Evolutionary conservation across 1,140 invertebrate genomes (phyloP), one percentile per base, ranked within the genome.

Genomic region (Leptinotarsa defecta): DNA sequence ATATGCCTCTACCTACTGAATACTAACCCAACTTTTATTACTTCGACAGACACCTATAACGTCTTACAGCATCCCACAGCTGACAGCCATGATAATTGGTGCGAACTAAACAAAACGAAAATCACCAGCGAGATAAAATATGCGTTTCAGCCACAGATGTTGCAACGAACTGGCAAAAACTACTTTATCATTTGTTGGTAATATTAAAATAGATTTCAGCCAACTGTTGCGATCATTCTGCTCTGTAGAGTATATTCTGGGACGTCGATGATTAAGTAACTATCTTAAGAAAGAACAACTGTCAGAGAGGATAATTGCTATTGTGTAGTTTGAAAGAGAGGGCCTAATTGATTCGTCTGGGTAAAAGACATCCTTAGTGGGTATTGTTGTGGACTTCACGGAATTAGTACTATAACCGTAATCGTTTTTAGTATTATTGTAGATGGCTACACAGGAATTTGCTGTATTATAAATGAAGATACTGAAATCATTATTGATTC

Each of bases 51-150:
- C 75, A 76, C 48, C 65, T 68, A 76, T 65, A 76, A 76, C 75
- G 63, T 76, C 75, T 73, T 73, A 68, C 68, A 49, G 48, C 78
- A 72, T 74, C 75, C 64, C 48, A 62, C 78, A 77, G 78, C 78
- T 79, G 78, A 79, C 78, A 77, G 73, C 62, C 67, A 69, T 77
- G 74, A 78, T 79, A 79, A 79, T 79, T 79, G 78, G 76, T 74
- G 74, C 76, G 74, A 79, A 79, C 74, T 61, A 68, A 79, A 79
- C 78, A 75, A 27, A 79, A 79, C 74, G 74, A 73, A 77, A 77
- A 77, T 79, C 71, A 72, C 68, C 68, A 77, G 74, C 68, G 71
- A 77, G 75, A 79, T 74, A 79, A 79, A 77, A 77, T 74, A 57
- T 77, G 49, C 73, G 63, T 78, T 74, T 74, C 74, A 43, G 68